Percentiles rank a stretch among this genome's conserved stretches.
These are phyloP conservation scores for Alligator sinensis DNA, from an alignment of 2,113 vertebrate species.

Conservation along the genomic window DNA sequence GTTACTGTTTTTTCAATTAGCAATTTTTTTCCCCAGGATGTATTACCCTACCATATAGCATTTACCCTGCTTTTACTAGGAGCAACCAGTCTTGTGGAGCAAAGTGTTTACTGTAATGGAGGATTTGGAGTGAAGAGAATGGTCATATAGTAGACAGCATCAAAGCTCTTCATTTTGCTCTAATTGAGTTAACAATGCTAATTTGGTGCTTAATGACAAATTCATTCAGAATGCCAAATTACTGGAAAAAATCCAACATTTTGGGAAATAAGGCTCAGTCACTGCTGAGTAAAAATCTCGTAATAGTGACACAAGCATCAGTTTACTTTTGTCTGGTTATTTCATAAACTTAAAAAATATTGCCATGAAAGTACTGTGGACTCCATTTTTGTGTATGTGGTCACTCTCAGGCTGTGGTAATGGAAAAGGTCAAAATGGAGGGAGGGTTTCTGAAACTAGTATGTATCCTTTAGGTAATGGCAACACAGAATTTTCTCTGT, in stretches of 20 bases:
- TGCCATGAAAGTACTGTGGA: background rate
- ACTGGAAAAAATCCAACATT: background rate
- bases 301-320: background rate
- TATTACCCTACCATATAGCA: background rate
- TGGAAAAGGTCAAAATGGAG: background rate
- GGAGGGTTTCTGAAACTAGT: background rate
- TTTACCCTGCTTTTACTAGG: background rate
- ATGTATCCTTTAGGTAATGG: background rate
- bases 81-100: background rate
- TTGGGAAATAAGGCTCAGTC: background rate
- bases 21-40: background rate
- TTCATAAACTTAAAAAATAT: background rate
- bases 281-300: background rate
- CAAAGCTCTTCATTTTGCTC: background rate
- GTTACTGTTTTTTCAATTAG: background rate
- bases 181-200: background rate
- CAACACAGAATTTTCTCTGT: background rate
- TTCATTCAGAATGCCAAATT: background rate
- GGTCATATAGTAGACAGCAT: rapidly evolving
- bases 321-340: background rate
- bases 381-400: background rate
- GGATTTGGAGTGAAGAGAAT: background rate
- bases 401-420: background rate
- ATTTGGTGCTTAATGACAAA: background rate
- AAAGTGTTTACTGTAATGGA: background rate